Conservation (phyloP, 2,113 vertebrate species). For the Colistium nudipinnis region DNA sequence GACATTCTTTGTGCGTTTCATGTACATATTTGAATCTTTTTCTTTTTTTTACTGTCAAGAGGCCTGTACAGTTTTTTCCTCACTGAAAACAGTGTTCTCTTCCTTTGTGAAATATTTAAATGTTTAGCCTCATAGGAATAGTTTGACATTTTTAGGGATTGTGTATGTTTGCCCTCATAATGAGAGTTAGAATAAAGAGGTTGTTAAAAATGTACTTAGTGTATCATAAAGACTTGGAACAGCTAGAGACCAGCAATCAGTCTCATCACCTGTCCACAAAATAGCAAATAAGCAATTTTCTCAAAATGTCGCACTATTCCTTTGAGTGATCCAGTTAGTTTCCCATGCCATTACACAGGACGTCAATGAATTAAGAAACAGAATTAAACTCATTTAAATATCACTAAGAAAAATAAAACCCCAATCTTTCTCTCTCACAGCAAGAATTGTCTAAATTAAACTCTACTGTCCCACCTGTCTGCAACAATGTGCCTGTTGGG, state of each 20-base stretch:
- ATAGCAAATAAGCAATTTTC: background rate
- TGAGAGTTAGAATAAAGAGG: too few relatives aligned
- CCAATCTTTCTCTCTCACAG: conserved; percentile 2
- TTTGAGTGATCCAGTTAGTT: conserved; percentile 27
- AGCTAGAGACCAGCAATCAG: background rate
- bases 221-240: background rate
- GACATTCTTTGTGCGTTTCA: conserved; percentile 72
- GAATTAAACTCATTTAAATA: background rate
- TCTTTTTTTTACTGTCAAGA: conserved; percentile 66
- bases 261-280: background rate
- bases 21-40: conserved; percentile 72
- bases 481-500: conserved; percentile 38
- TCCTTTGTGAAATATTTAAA: conserved; percentile 48
- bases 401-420: conserved; percentile 10
- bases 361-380: conserved; percentile 10
- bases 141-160: conserved; percentile 15
- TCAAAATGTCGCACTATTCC: conserved; percentile 8
- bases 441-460: conserved; percentile 44
- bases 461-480: conserved; percentile 3
- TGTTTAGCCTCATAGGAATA: conserved; percentile 33
- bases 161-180: background rate
- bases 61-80: conserved; percentile 71
- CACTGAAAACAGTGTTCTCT: conserved; percentile 38
- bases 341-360: conserved; percentile 9
- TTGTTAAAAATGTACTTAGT: background rate